phyloP scores from a whole-genome alignment of 2,797 vertebrate genomes.

The Siniperca obscura region DNA sequence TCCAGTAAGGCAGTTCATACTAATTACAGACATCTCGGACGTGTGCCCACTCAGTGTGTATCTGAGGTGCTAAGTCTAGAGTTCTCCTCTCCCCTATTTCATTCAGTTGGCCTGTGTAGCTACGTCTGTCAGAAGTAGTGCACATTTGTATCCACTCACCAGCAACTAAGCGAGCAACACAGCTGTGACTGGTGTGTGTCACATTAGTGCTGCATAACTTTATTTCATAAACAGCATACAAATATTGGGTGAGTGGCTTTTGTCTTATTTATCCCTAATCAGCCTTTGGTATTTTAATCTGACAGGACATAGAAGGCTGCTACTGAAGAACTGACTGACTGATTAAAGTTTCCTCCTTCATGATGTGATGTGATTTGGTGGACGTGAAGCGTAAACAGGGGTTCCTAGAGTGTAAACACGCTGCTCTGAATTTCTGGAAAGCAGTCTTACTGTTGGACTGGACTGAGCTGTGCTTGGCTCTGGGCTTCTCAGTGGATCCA shows the following conservation, averaged over 20 bases:
- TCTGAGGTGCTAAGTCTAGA: slow-evolving; percentile 45
- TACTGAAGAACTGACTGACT: slow-evolving; percentile 63
- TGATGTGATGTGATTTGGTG: slow-evolving; percentile 75
- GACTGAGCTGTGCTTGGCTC: slow-evolving; percentile 57
- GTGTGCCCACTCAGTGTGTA: slow-evolving; percentile 44
- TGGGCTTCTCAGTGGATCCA: slow-evolving; percentile 47
- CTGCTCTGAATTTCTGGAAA: slow-evolving; percentile 66
- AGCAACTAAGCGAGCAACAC: slow-evolving; percentile 52
- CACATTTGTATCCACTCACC: slow-evolving; percentile 67
- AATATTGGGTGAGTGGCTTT: slow-evolving; percentile 33
- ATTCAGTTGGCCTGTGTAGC: slow-evolving; percentile 38
- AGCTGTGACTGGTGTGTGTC: slow-evolving; percentile 60
- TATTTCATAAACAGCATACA: slow-evolving; percentile 52
- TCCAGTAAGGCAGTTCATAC: slow-evolving; percentile 46
- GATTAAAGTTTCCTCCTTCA: slow-evolving; percentile 62
- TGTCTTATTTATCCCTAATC: slow-evolving; percentile 57
- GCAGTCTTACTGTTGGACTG: slow-evolving; percentile 51
- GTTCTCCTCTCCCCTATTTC: slow-evolving; percentile 32
- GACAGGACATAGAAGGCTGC: slow-evolving; percentile 40
- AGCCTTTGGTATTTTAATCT: slow-evolving; percentile 59
- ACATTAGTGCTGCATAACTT: slow-evolving; percentile 58
- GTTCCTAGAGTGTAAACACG: slow-evolving; percentile 74
- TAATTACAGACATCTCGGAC: slow-evolving; percentile 58
- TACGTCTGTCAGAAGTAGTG: slow-evolving; percentile 34
- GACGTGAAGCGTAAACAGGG: slow-evolving; percentile 72